Base-by-base conservation (phyloP, 1,140 invertebrate species). In the Brachionus rotundiformis region DNA sequence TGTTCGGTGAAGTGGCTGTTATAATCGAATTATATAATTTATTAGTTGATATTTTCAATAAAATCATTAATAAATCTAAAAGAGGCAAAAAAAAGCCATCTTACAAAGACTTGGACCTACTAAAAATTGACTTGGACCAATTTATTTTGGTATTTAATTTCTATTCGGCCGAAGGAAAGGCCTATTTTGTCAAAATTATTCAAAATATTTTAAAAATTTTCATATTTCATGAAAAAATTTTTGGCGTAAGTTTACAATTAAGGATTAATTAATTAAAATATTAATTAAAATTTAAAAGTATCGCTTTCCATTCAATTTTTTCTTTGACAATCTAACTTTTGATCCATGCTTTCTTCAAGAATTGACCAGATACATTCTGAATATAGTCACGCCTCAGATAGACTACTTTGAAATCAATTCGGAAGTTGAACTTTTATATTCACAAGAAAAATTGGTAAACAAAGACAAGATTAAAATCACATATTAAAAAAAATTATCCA, bases 281-380 rank as follows among this genome's bases (percentile, higher is more conserved):
- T 68, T n/a, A n/a, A n/a, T 68, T 68, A 5, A 68, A 68, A 68
- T 33, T 68, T 68, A 33, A 33, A 33, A 68, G 63, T 11, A 23
- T 31, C 27, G 31, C 1, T 4, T 44, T 10, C 68, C 68, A 13
- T 73, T 73, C 23, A 25, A 41, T 44, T 23, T 13, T 8, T 39
- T 25, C 19, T 73, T 73, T 27, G 19, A 23, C 5, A 11, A 19
- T 29, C n/a, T 73, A 6, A 29, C 19, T 16, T 73, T 44, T 19
- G 19, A 73, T 3, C 19, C 68, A 44, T 73, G 68, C n/a, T 73
- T 73, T 29, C 25, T 73, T 25, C 68, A 73, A 73, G 68, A 73
- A 73, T 3, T 73, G 19, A 44, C 39, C 23, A 73, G 25, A 73
- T 73, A 73, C 19, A 19, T 44, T 73, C 13, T 73, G 4, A 73